Percentiles rank a stretch among this genome's conserved stretches.
Conservation (phyloP, 1,140 invertebrate species). For the Eumeta japonica region DNA sequence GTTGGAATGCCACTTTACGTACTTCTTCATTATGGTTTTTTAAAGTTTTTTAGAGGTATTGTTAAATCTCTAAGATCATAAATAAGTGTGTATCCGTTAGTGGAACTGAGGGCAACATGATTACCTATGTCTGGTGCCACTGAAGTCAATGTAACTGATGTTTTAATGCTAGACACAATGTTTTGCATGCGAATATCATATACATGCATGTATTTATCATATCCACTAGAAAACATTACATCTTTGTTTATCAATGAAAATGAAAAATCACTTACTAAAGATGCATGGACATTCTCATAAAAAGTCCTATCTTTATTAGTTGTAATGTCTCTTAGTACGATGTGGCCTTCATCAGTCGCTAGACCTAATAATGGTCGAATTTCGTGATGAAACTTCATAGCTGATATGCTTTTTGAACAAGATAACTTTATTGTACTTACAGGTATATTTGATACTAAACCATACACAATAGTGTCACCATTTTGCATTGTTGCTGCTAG, state of each 20-base stretch:
- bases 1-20: conserved; percentile 41
- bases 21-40: conserved; percentile 44
- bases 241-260: conserved; percentile 51
- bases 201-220: conserved; percentile 48
- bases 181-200: conserved; percentile 49
- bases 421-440: conserved; percentile 41
- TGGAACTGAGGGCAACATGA: conserved; percentile 45
- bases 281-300: conserved; percentile 49
- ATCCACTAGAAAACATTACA: conserved; percentile 47
- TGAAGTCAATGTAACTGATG: conserved; percentile 40
- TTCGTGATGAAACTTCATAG: conserved; percentile 52
- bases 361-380: conserved; percentile 41
- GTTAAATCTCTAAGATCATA: conserved; percentile 49
- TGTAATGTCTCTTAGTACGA: conserved; percentile 46
- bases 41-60: conserved; percentile 33
- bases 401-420: conserved; percentile 44
- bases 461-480: conserved; percentile 50
- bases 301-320: conserved; percentile 49
- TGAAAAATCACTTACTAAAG: conserved; percentile 47
- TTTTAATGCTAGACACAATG: conserved; percentile 43
- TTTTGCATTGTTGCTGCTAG: conserved; percentile 45
- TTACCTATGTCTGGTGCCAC: conserved; percentile 42
- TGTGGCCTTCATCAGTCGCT: conserved; percentile 51
- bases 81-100: conserved; percentile 38
- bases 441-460: conserved; percentile 45